Conservation (phyloP, 2,797 vertebrate genomes). For the Otolemur crassicaudatus region DNA sequence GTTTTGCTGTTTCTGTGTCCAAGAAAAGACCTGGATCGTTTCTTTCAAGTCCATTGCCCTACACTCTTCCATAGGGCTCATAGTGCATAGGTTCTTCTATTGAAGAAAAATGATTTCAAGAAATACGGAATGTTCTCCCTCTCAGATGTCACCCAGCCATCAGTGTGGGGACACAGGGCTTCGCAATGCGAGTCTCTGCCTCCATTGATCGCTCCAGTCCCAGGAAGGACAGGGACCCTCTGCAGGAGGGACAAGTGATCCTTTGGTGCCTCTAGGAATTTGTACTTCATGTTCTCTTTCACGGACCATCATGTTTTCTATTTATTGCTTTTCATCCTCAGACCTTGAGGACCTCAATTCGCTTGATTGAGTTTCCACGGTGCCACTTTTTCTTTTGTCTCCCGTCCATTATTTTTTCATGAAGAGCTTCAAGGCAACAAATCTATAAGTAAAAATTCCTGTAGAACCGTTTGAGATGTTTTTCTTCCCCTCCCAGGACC, state of each 20-base stretch:
- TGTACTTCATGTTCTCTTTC: slow-evolving; percentile 38
- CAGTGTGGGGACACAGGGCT: background rate
- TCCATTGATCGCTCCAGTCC: background rate
- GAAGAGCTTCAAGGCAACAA: slow-evolving; percentile 26
- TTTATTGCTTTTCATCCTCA: slow-evolving; percentile 44
- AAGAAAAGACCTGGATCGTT: background rate
- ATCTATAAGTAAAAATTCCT: slow-evolving; percentile 6
- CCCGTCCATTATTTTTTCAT: slow-evolving; percentile 16
- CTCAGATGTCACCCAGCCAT: background rate
- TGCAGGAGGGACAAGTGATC: background rate
- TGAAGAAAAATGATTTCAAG: background rate
- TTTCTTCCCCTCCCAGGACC: background rate
- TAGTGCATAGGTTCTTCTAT: background rate
- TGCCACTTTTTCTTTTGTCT: slow-evolving; percentile 52
- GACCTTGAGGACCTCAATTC: slow-evolving; percentile 49
- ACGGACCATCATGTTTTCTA: background rate
- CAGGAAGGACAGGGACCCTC: background rate
- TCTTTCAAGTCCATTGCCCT: background rate
- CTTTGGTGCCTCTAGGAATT: slow-evolving; percentile 24
- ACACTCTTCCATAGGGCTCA: background rate
- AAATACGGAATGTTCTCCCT: slow-evolving; percentile 28
- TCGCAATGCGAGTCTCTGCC: background rate
- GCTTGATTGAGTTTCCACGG: slow-evolving; percentile 27
- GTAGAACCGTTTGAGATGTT: background rate
- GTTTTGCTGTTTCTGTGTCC: background rate